Base-by-base conservation (phyloP, 2,113 vertebrate species). In the Pycnonotus jocosus region DNA sequence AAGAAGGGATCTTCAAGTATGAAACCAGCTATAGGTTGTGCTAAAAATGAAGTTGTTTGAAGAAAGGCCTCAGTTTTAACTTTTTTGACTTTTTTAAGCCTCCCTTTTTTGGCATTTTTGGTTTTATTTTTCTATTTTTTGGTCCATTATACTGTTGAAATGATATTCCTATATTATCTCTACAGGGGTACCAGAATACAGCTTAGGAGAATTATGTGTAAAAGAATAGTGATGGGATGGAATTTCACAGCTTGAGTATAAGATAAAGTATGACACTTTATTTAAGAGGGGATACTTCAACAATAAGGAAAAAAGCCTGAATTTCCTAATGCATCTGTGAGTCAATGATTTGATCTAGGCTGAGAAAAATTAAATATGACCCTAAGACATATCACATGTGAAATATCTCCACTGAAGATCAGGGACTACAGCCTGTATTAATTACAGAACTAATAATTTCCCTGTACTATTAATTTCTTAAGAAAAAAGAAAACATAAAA, bases 21-120 rank as follows among this genome's bases (percentile, higher is more conserved):
- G 33, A 13, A 68, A 35, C 2, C 11, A 42, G 33, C 7, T 73
- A 23, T 11, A 53, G 7, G 11, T 62, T 62, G 8, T 69, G 10
- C 9, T 42, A 81, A 45, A 33, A 62, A 24, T 42, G 12, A 11
- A 54, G 4, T 8, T 50, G 5, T 31, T 81, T 78, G 54, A 81
- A 58, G 53, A 83, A 68, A 64, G 5, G 7, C 16, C 9, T 65
- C 25, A 14, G 2, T 37, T 88, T 82, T 71, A 42, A 50, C 19
- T 66, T 61, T n/a, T 76, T 71, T 7, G 3, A 13, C 2, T 22
- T 40, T 57, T 48, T 69, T 24, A 45, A 50, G 7, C 14, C 5
- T n/a, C 5, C 2, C 4, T 18, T 31, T 44, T 51, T 37, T 30
- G 6, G 3, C 0, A 7, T 62, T 50, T n/a, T 25, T 31, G 3